phyloP scores from a whole-genome alignment of 2,888 invertebrate species.

The Polydrusus pterygomalis region DNA sequence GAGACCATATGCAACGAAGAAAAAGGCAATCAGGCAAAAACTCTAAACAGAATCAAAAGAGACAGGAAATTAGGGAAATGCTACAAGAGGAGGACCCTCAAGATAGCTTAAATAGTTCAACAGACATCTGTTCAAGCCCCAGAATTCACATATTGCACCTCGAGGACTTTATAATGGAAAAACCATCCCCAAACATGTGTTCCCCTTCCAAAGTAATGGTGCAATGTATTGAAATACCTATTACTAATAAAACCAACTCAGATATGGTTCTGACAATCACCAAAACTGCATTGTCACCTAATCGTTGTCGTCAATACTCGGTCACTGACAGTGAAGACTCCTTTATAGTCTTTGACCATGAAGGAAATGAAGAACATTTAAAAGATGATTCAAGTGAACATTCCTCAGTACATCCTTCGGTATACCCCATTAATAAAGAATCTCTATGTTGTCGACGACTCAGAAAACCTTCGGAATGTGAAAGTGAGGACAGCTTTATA shows the following conservation, averaged over 20 bases:
- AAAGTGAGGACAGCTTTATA: constrained; percentile 78
- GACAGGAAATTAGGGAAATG: constrained; percentile 51
- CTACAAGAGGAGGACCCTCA: constrained; percentile 42
- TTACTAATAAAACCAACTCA: background rate
- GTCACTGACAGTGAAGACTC: constrained; percentile 47
- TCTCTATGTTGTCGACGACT: constrained; percentile 6
- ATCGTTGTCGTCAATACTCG: constrained; percentile 21
- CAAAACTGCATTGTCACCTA: constrained; percentile 12
- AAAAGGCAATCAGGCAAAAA: constrained; percentile 46
- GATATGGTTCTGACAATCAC: constrained; percentile 27
- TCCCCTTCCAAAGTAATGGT: background rate
- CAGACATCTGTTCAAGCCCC: constrained; percentile 36
- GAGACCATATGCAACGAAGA: constrained; percentile 6
- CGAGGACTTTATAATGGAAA: constrained; percentile 48
- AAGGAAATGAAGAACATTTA: constrained; percentile 16
- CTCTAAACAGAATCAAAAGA: constrained; percentile 52
- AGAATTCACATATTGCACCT: constrained; percentile 37
- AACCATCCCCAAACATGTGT: background rate
- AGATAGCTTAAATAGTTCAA: constrained; percentile 40
- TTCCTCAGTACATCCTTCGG: background rate
- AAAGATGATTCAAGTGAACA: background rate
- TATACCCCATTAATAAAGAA: constrained; percentile 6
- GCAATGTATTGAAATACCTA: constrained; percentile 38
- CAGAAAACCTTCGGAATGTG: constrained; percentile 60
- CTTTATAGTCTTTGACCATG: constrained; percentile 35